These are phyloP conservation scores for Phymatocera aterrima DNA, from an alignment of 2,888 invertebrate genomes.

Conservation along the genomic window DNA sequence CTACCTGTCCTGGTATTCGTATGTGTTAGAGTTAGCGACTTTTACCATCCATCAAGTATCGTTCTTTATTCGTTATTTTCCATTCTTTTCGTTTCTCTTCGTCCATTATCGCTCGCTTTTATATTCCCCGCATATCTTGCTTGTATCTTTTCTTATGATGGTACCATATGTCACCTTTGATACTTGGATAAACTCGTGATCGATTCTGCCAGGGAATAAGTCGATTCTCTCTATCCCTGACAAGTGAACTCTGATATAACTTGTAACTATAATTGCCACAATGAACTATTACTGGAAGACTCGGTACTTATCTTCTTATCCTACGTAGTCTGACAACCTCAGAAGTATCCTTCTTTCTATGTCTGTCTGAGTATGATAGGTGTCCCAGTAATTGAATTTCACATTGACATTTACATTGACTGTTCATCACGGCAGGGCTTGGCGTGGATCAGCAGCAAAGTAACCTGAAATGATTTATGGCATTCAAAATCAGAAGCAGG, in stretches of 20 bases:
- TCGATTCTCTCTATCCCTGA: not conserved
- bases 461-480: not conserved
- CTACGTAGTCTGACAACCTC: too few species aligned
- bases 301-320: too few species aligned
- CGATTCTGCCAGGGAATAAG: not conserved
- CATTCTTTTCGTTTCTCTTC: not conserved
- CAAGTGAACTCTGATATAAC: not conserved
- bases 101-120: not conserved
- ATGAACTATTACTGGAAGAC: not conserved
- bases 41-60: not conserved
- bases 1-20: not conserved
- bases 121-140: not conserved
- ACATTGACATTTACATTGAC: too few species aligned
- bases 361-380: too few species aligned
- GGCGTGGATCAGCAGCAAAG: too few species aligned
- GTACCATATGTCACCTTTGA: not conserved
- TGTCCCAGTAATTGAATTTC: too few species aligned
- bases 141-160: not conserved
- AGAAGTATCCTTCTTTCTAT: too few species aligned
- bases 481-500: not conserved
- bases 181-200: constrained; percentile 1
- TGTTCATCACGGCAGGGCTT: too few species aligned
- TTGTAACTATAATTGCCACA: not conserved
- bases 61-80: not conserved
- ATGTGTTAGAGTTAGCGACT: too few species aligned